Conservation (phyloP, 1,140 invertebrate genomes). For the Drosophila virilis region DNA sequence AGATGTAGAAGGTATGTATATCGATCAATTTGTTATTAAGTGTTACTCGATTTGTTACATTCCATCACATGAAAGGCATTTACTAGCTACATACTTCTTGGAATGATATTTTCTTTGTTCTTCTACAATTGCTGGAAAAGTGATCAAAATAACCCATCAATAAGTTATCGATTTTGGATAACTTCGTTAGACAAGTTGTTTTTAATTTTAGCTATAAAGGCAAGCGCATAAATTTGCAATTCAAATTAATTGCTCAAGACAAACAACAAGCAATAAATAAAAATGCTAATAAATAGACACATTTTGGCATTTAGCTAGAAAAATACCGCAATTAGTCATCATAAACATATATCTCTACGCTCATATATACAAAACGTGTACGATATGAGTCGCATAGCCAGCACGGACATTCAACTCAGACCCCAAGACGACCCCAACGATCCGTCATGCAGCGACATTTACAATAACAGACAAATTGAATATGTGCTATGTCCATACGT, state of each 20-base stretch:
- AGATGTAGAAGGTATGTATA: conserved; percentile 85
- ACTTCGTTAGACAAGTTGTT: not conserved
- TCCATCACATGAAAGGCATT: too few species aligned
- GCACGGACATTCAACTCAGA: conserved; percentile 72
- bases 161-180: not conserved
- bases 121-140: not conserved
- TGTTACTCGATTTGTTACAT: too few species aligned
- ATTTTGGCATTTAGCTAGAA: conserved; percentile 76
- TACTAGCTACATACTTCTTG: not conserved
- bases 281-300: conserved; percentile 63
- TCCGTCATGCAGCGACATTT: conserved; percentile 78
- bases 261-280: conserved; percentile 49
- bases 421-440: conserved; percentile 69
- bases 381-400: conserved; percentile 17
- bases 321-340: conserved; percentile 76
- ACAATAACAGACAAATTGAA: conserved; percentile 76
- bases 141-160: conserved; percentile 2
- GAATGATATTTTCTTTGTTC: not conserved
- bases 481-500: conserved; percentile 44
- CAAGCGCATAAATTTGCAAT: conserved; percentile 57
- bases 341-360: conserved; percentile 37
- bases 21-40: too few species aligned
- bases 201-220: conserved; percentile 32
- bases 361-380: conserved; percentile 17
- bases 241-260: conserved; percentile 61